These are phyloP conservation scores for Characodon lateralis DNA, from an alignment of 2,797 vertebrate species.

Conservation along the genomic window DNA sequence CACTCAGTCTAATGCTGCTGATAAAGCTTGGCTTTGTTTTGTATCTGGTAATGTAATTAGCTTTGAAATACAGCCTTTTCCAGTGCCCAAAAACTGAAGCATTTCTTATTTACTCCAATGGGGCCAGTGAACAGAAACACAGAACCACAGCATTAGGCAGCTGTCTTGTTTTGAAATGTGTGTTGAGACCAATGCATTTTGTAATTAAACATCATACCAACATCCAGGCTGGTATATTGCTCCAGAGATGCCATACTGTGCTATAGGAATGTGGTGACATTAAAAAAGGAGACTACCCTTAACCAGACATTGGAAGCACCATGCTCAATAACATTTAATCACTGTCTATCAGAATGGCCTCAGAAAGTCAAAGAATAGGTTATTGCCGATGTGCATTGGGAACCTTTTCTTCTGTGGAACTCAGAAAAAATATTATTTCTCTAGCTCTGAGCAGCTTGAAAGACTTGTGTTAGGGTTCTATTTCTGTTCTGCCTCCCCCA, in stretches of 20 bases:
- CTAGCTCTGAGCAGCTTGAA: constrained; percentile 43
- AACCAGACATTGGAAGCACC: constrained; percentile 33
- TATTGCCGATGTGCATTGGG: constrained; percentile 16
- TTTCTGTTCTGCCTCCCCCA: constrained; percentile 28
- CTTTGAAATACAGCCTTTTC: constrained; percentile 35
- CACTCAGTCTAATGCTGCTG: constrained; percentile 32
- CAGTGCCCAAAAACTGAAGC: constrained; percentile 32
- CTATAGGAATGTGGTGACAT: constrained; percentile 26
- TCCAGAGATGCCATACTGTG: constrained; percentile 19
- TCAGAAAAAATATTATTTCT: constrained; percentile 46
- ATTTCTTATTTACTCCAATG: constrained; percentile 33
- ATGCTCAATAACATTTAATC: constrained; percentile 26
- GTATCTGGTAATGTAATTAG: constrained; percentile 51
- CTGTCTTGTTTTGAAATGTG: constrained; percentile 24
- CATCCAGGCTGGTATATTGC: constrained; percentile 11
- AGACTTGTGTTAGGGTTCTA: constrained; percentile 42
- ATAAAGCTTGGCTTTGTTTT: constrained; percentile 53
- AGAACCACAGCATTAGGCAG: constrained; percentile 27
- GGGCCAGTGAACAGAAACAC: constrained; percentile 18
- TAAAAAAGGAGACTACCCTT: constrained; percentile 14
- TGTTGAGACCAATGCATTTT: background rate
- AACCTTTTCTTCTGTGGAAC: constrained; percentile 34
- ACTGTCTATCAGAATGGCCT: constrained; percentile 16
- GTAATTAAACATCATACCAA: constrained; percentile 8
- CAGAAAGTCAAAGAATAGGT: constrained; percentile 15